Conservation (phyloP, 2,888 invertebrate species). For the Troglohyphantes excavatus region DNA sequence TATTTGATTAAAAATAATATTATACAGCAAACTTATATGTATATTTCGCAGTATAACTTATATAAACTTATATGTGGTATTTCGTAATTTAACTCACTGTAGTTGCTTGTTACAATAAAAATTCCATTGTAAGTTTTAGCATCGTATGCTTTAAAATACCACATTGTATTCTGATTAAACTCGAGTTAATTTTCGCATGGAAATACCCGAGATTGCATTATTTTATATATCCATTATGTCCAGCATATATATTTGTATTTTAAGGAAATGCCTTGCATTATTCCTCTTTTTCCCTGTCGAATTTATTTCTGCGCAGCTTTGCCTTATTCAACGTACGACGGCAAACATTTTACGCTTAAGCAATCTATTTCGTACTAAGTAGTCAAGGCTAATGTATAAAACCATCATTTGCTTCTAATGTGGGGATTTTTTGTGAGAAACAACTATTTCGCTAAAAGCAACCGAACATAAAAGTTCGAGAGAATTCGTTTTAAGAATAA, state of each 20-base stretch:
- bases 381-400: slow-evolving; percentile 78
- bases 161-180: background rate
- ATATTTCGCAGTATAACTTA: too few species aligned
- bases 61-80: too few species aligned
- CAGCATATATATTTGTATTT: slow-evolving; percentile 8
- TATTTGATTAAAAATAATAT: too few species aligned
- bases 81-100: too few species aligned
- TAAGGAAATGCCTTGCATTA: slow-evolving; percentile 34
- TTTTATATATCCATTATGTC: background rate
- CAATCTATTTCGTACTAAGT: slow-evolving; percentile 75
- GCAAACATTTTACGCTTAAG: slow-evolving; percentile 57
- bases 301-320: slow-evolving; percentile 59
- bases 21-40: too few species aligned
- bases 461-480: slow-evolving; percentile 73
- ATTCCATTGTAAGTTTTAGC: too few species aligned
- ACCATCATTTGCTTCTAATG: slow-evolving; percentile 77
- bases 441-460: slow-evolving; percentile 76
- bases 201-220: background rate
- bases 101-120: too few species aligned
- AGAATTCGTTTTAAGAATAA: slow-evolving; percentile 75
- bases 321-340: slow-evolving; percentile 35
- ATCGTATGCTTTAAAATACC: too few species aligned
- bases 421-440: slow-evolving; percentile 61
- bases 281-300: slow-evolving; percentile 18
- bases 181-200: background rate